These are phyloP conservation scores for Odocoileus hemionus DNA, from an alignment of 2,113 vertebrate species.

Conservation along the genomic window DNA sequence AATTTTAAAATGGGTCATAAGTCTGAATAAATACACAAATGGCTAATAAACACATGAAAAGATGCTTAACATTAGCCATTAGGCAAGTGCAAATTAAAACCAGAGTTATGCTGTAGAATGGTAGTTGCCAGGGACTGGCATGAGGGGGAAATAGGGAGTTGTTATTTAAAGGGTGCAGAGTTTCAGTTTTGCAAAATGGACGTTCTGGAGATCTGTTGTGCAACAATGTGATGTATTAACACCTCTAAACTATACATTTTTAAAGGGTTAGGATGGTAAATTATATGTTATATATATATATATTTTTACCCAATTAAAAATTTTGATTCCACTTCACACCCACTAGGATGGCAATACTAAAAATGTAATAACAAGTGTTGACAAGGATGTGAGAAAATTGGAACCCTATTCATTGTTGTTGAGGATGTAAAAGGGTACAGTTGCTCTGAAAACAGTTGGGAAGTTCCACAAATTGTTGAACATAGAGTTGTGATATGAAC, in stretches of 20 bases:
- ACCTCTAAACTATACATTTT: background rate
- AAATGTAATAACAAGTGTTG: background rate
- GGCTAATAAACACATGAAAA: background rate
- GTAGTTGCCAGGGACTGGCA: background rate
- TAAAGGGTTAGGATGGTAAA: background rate
- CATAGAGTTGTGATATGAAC: background rate
- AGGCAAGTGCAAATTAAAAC: background rate
- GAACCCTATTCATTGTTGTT: background rate
- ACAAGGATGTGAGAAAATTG: background rate
- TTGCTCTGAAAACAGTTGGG: background rate
- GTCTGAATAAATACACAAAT: background rate
- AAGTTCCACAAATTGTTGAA: background rate
- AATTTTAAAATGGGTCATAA: background rate
- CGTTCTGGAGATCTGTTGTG: background rate
- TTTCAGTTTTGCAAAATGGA: background rate
- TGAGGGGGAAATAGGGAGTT: background rate
- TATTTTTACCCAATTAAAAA: background rate
- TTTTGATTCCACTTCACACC: background rate
- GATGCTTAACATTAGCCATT: background rate
- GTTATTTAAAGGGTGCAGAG: background rate
- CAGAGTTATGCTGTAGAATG: background rate
- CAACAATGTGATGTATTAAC: background rate
- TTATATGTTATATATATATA: background rate
- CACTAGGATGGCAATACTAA: background rate
- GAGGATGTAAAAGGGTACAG: background rate